phyloP scores from a whole-genome alignment of 1,140 invertebrate genomes.

The Chironomus striatipennis region DNA sequence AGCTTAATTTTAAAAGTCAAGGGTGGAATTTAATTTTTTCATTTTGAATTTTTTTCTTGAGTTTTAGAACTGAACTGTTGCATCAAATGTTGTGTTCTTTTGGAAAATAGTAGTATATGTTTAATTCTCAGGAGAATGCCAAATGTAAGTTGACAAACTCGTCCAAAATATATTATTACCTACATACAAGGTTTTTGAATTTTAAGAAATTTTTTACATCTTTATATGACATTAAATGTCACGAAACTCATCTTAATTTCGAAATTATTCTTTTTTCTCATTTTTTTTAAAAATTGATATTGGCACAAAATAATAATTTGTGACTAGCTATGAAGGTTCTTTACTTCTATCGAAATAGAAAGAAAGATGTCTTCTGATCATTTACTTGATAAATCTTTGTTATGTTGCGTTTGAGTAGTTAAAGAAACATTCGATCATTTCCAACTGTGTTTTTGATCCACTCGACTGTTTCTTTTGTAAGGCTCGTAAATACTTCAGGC shows the following conservation, averaged over 20 bases:
- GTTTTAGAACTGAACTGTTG: too few species aligned
- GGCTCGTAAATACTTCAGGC: neutral
- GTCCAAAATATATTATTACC: too few species aligned
- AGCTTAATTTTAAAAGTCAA: too few species aligned
- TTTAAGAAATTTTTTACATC: neutral
- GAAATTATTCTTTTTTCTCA: neutral
- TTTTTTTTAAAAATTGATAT: neutral
- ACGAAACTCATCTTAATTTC: neutral
- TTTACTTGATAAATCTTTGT: neutral
- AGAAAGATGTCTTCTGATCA: neutral
- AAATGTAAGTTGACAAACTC: too few species aligned
- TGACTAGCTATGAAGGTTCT: slow-evolving; percentile 1
- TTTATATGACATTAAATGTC: neutral
- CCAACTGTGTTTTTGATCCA: slow-evolving; percentile 33
- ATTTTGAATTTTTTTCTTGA: too few species aligned
- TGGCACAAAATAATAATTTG: slow-evolving; percentile 23
- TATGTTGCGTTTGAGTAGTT: neutral
- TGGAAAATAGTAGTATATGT: too few species aligned
- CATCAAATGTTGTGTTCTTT: too few species aligned
- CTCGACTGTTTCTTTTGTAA: slow-evolving; percentile 2
- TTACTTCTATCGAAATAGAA: neutral
- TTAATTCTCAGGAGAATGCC: too few species aligned
- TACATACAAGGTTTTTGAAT: too few species aligned
- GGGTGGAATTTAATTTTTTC: too few species aligned
- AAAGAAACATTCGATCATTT: slow-evolving; percentile 26